A percentile compares a stretch with the other conserved stretches of the same genome.
Conservation (phyloP, 1,140 invertebrate genomes). For the Ooceraea biroi region DNA sequence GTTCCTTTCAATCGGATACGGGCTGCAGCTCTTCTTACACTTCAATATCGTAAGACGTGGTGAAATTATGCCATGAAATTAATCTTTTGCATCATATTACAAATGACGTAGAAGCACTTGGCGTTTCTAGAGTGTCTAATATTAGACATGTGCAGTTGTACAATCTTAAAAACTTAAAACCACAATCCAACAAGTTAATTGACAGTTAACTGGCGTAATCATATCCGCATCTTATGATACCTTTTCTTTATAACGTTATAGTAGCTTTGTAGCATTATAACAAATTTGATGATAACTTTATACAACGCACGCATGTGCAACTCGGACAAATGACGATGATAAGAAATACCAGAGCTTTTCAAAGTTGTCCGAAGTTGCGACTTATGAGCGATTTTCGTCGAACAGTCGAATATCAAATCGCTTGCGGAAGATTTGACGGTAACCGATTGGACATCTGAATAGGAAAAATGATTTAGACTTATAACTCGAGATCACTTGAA, state of each 20-base stretch:
- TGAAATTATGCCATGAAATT: slow-evolving; percentile 7
- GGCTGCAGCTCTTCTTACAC: slow-evolving; percentile 54
- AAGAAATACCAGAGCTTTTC: neutral
- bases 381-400: neutral
- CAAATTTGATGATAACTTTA: slow-evolving; percentile 6
- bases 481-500: neutral
- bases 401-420: slow-evolving; percentile 19
- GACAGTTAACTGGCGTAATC: neutral
- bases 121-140: neutral
- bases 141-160: neutral
- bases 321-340: slow-evolving; percentile 12
- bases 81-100: slow-evolving; percentile 23
- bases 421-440: slow-evolving; percentile 5
- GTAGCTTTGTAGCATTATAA: too few relatives aligned
- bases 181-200: neutral
- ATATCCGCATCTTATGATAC: neutral
- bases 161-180: neutral
- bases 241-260: too few relatives aligned
- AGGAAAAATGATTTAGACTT: neutral
- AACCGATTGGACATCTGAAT: slow-evolving; percentile 9
- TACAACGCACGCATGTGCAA: neutral
- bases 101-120: neutral
- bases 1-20: slow-evolving; percentile 68
- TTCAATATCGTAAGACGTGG: neutral
- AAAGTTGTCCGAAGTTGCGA: slow-evolving; percentile 1